These are phyloP conservation scores for Trypoxylon attenuatum DNA, from an alignment of 2,888 invertebrate genomes.

Conservation along the genomic window DNA sequence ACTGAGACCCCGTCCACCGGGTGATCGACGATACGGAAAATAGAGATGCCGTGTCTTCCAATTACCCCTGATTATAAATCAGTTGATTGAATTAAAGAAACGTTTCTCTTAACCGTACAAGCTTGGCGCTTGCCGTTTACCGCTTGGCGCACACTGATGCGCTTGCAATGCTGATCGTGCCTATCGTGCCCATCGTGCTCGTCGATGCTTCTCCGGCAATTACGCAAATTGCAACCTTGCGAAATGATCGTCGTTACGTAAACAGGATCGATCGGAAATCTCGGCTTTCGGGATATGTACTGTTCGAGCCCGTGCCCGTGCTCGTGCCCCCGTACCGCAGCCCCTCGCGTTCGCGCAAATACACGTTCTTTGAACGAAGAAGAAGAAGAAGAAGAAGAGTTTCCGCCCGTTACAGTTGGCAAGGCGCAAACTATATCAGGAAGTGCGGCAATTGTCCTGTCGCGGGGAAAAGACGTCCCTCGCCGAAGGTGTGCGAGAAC, in stretches of 20 bases:
- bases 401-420: slow-evolving; percentile 55
- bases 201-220: not conserved
- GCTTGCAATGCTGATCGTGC: no score
- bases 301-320: no score
- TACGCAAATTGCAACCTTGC: slow-evolving; percentile 1
- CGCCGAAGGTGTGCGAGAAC: slow-evolving; percentile 56
- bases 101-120: no score
- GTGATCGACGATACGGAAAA: not conserved
- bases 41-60: not conserved
- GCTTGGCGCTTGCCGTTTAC: no score
- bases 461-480: slow-evolving; percentile 62
- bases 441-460: slow-evolving; percentile 73
- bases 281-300: not conserved
- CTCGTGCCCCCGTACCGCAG: no score
- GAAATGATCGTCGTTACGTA: slow-evolving; percentile 2
- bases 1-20: not conserved
- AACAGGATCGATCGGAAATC: not conserved
- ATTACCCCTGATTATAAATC: not conserved
- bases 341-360: no score
- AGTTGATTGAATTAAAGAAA: not conserved
- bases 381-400: slow-evolving; percentile 5
- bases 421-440: slow-evolving; percentile 63
- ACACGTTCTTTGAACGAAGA: no score
- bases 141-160: no score
- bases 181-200: no score